These are phyloP conservation scores for Ancistrus triradiatus DNA, from an alignment of 2,113 vertebrate species.

Conservation along the genomic window DNA sequence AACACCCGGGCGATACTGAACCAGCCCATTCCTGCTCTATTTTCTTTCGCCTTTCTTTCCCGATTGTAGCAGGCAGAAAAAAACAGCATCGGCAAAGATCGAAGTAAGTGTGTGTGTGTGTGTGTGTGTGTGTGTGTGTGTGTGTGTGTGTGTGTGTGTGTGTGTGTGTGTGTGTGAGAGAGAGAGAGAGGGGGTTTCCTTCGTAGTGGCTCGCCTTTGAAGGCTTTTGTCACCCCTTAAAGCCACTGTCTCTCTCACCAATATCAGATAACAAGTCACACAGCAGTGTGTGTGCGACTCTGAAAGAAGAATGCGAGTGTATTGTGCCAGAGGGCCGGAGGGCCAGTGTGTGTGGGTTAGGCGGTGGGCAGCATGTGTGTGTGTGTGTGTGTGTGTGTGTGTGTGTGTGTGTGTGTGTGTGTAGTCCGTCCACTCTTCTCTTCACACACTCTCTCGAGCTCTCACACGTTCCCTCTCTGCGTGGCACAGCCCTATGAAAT, in stretches of 20 bases:
- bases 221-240: slow-evolving; percentile 78
- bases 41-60: not conserved
- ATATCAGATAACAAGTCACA: slow-evolving; percentile 77
- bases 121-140: not conserved
- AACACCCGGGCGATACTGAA: no score
- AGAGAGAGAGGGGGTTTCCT: slow-evolving; percentile 59
- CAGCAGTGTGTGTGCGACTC: slow-evolving; percentile 35
- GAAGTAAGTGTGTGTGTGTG: slow-evolving; percentile 16
- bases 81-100: slow-evolving; percentile 1
- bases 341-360: slow-evolving; percentile 26
- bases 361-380: slow-evolving; percentile 1
- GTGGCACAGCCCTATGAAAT: slow-evolving; percentile 22
- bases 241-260: slow-evolving; percentile 81
- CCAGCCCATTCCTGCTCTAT: slow-evolving; percentile 12
- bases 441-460: slow-evolving; percentile 27
- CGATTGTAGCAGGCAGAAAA: slow-evolving; percentile 6
- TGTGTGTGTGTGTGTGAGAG: slow-evolving; percentile 32
- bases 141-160: slow-evolving; percentile 10
- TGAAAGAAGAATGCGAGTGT: slow-evolving; percentile 45
- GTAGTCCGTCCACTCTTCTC: slow-evolving; percentile 7
- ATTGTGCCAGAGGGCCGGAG: slow-evolving; percentile 26
- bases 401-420: slow-evolving; percentile 8
- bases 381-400: slow-evolving; percentile 14
- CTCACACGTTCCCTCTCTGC: slow-evolving; percentile 20
- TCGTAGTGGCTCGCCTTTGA: slow-evolving; percentile 82